phyloP scores from a whole-genome alignment of 2,113 vertebrate species.

The Anser cygnoides region DNA sequence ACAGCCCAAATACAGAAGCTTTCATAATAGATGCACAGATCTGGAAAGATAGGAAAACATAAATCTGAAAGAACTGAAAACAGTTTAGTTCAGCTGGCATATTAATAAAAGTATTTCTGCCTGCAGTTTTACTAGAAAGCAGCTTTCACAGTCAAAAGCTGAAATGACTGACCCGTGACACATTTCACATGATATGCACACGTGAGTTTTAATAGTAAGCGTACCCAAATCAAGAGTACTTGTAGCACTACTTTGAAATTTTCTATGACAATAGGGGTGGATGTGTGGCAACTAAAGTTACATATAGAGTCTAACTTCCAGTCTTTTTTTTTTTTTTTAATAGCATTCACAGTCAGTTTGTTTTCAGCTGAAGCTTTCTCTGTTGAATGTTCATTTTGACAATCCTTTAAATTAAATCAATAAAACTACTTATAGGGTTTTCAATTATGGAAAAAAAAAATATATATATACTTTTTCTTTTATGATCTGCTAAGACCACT shows the following conservation, averaged over 20 bases:
- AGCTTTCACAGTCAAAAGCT: neutral
- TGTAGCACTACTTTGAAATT: neutral
- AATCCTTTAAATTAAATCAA: constrained; percentile 37
- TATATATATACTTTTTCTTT: neutral
- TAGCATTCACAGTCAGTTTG: neutral
- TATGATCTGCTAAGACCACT: neutral
- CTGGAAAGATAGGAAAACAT: neutral
- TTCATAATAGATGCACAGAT: neutral
- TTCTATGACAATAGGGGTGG: neutral
- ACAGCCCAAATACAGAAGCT: neutral
- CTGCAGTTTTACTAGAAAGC: constrained; percentile 57
- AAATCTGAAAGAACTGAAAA: neutral
- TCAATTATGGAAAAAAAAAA: neutral
- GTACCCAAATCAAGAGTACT: neutral
- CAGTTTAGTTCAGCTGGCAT: neutral
- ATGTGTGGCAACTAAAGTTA: neutral
- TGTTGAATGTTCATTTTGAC: neutral
- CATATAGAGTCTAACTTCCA: neutral
- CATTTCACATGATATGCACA: accelerated
- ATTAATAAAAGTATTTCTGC: neutral
- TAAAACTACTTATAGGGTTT: neutral
- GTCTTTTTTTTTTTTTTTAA: neutral
- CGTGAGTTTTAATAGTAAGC: accelerated
- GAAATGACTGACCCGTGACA: neutral
- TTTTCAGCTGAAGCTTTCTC: constrained; percentile 27